phyloP scores from a whole-genome alignment of 2,888 invertebrate species.

The Tenthredo notha region DNA sequence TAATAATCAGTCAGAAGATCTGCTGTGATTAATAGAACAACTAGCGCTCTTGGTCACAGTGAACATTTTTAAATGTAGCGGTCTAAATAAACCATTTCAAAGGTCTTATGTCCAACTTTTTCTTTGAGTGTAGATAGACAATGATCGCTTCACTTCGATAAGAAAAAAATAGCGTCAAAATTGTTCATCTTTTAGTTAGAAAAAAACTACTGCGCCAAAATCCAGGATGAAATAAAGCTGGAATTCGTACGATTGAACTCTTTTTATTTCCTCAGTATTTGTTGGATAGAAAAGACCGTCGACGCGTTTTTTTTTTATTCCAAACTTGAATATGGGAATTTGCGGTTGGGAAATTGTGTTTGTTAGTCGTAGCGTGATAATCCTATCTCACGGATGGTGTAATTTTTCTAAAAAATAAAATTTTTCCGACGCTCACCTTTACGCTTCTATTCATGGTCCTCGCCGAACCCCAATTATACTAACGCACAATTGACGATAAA shows the following conservation, averaged over 20 bases:
- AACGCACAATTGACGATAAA: slow-evolving; percentile 48
- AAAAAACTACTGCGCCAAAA: not conserved
- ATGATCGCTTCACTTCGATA: not conserved
- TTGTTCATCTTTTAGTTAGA: not conserved
- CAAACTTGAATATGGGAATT: slow-evolving; percentile 11
- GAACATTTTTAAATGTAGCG: no score
- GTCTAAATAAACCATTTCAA: no score
- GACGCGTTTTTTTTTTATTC: not conserved
- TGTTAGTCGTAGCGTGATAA: slow-evolving; percentile 45
- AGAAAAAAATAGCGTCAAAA: not conserved
- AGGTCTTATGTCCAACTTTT: no score
- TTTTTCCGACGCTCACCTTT: slow-evolving; percentile 25
- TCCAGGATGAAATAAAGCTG: not conserved
- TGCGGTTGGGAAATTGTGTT: slow-evolving; percentile 23
- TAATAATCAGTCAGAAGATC: no score
- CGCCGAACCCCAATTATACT: slow-evolving; percentile 51
- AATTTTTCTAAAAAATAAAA: slow-evolving; percentile 37
- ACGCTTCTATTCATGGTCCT: slow-evolving; percentile 41
- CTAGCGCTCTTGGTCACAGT: no score
- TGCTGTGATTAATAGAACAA: no score
- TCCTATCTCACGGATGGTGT: slow-evolving; percentile 43
- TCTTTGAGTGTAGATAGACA: no score
- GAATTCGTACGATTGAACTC: not conserved
- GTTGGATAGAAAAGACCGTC: not conserved
- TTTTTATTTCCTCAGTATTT: not conserved